Percentiles rank a stretch among this genome's conserved stretches.
These are phyloP conservation scores for Gyps fulvus DNA, from an alignment of 2,113 vertebrate genomes.

Conservation along the genomic window DNA sequence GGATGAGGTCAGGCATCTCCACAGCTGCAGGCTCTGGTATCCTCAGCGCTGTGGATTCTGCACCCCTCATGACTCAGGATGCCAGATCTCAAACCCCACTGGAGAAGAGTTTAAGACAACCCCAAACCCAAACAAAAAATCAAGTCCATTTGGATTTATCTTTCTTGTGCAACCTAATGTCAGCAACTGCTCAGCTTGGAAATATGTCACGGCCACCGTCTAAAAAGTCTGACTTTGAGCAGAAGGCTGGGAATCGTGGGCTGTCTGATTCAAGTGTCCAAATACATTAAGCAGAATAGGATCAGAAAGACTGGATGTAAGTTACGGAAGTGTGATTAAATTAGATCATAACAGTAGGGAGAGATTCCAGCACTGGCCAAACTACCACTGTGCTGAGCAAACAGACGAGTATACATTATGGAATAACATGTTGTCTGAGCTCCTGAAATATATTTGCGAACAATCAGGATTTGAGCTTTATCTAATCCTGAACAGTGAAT, in stretches of 20 bases:
- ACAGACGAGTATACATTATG: background rate
- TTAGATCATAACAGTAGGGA: background rate
- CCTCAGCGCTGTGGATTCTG: background rate
- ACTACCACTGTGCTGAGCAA: background rate
- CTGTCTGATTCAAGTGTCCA: background rate
- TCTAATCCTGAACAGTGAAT: background rate
- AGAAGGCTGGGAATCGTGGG: background rate
- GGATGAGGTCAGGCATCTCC: background rate
- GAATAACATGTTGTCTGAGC: background rate
- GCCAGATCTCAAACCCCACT: background rate
- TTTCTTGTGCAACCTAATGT: background rate
- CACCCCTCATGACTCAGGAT: background rate
- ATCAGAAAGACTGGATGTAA: background rate
- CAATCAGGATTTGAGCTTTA: background rate
- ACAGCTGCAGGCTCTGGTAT: rapidly evolving
- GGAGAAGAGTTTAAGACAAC: background rate
- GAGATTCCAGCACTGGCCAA: background rate
- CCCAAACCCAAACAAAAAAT: background rate
- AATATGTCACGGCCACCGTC: background rate
- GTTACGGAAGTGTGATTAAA: background rate
- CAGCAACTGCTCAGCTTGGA: background rate
- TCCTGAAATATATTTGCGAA: background rate
- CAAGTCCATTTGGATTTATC: background rate
- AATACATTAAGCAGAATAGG: background rate
- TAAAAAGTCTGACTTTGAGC: background rate